Evolutionary conservation across 2,797 vertebrate genomes (phyloP).

Genomic region (Echiichthys vipera): DNA sequence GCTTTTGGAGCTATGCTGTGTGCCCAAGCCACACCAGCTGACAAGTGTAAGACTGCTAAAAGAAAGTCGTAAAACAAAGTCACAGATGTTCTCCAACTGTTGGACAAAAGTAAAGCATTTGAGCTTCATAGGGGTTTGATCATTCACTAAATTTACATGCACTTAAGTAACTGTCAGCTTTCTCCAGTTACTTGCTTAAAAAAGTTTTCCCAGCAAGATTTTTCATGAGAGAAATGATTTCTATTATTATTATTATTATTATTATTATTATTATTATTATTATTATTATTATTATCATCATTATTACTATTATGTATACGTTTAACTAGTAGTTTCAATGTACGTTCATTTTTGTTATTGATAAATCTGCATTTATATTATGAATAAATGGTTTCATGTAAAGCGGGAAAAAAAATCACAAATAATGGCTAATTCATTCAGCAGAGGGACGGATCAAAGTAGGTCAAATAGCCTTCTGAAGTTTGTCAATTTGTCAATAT

Average conservation of each 20-base stretch:
- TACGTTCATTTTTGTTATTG: too few relatives aligned
- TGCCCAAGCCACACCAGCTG: not conserved
- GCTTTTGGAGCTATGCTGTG: not conserved
- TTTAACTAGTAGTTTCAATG: too few relatives aligned
- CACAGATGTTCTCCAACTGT: not conserved
- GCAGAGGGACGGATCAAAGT: not conserved
- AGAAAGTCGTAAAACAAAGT: conserved; percentile 2
- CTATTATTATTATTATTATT: too few relatives aligned
- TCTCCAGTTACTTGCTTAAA: too few relatives aligned
- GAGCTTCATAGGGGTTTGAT: not conserved
- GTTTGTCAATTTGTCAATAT: not conserved
- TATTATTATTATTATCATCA: too few relatives aligned
- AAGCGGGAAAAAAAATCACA: too few relatives aligned
- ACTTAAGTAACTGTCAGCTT: not conserved
- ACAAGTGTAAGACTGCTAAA: not conserved
- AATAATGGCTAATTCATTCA: too few relatives aligned
- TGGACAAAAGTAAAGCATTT: not conserved
- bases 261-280: too few relatives aligned
- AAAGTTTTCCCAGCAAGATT: not conserved
- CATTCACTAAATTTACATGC: not conserved
- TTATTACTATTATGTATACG: too few relatives aligned
- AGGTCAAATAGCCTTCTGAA: not conserved
- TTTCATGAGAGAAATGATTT: not conserved
- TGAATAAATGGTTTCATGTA: too few relatives aligned
- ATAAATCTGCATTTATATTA: too few relatives aligned